Percentiles rank a stretch among this genome's conserved stretches.
phyloP scores from a whole-genome alignment of 2,888 invertebrate species.

The Lithophane leautieri region DNA sequence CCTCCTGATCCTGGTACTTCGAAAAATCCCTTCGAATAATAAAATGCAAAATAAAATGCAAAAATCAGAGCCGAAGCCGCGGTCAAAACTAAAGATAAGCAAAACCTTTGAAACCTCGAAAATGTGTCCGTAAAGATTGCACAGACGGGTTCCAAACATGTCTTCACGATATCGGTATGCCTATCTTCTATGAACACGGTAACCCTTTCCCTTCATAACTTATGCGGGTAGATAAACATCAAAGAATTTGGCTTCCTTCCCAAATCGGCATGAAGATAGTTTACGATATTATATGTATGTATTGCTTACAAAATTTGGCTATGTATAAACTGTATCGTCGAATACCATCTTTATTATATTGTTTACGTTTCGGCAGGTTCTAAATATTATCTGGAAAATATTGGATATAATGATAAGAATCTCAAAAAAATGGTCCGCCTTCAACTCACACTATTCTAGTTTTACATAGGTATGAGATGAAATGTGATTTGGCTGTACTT shows the following conservation, averaged over 20 bases:
- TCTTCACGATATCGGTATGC: slow-evolving; percentile 55
- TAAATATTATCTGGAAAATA: slow-evolving; percentile 20
- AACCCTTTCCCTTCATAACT: slow-evolving; percentile 66
- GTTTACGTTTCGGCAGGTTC: slow-evolving; percentile 37
- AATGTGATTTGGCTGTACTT: too few species aligned
- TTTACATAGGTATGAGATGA: too few species aligned
- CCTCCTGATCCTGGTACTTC: slow-evolving; percentile 2
- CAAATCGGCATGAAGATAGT: slow-evolving; percentile 56
- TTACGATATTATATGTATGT: slow-evolving; percentile 54
- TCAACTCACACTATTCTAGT: not conserved
- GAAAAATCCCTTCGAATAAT: slow-evolving; percentile 31
- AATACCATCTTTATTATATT: slow-evolving; percentile 38
- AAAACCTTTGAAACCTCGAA: slow-evolving; percentile 48
- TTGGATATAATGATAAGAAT: slow-evolving; percentile 25
- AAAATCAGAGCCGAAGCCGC: slow-evolving; percentile 37
- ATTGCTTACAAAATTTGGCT: slow-evolving; percentile 38
- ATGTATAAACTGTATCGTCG: slow-evolving; percentile 16
- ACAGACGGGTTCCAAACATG: slow-evolving; percentile 52
- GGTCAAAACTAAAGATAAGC: slow-evolving; percentile 54
- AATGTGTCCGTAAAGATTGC: slow-evolving; percentile 59
- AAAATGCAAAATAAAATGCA: slow-evolving; percentile 57
- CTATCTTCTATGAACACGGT: slow-evolving; percentile 58
- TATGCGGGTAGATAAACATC: slow-evolving; percentile 66
- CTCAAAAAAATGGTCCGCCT: not conserved
- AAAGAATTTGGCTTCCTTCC: slow-evolving; percentile 61